Conservation (phyloP, 2,797 vertebrate genomes). For the Molossus alvarezi region DNA sequence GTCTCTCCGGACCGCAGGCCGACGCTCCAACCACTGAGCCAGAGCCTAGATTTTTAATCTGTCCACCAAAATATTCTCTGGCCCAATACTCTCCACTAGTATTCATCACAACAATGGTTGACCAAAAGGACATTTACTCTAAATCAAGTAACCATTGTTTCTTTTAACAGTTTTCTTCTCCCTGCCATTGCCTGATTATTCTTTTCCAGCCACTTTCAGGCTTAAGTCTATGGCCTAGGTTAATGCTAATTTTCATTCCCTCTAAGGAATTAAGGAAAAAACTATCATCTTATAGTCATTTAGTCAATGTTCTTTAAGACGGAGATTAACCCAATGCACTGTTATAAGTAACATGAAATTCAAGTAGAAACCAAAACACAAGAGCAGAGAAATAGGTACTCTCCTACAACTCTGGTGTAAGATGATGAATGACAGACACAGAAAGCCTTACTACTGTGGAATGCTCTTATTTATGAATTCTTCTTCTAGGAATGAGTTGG, state of each 20-base stretch:
- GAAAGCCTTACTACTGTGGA: not conserved
- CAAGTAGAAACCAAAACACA: slow-evolving; percentile 17
- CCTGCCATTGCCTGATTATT: not conserved
- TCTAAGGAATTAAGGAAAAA: slow-evolving; percentile 14
- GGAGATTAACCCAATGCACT: slow-evolving; percentile 54
- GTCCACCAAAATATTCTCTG: not conserved
- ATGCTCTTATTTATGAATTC: not conserved
- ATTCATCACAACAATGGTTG: slow-evolving; percentile 33
- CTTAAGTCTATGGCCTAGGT: not conserved
- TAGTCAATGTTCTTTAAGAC: slow-evolving; percentile 50
- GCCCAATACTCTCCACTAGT: not conserved
- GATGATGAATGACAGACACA: not conserved
- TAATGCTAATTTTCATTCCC: slow-evolving; percentile 9
- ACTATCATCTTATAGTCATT: slow-evolving; percentile 25
- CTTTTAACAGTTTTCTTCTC: slow-evolving; percentile 37
- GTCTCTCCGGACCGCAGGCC: too few relatives aligned
- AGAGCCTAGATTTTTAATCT: not conserved
- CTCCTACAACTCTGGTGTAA: not conserved
- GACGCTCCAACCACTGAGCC: too few relatives aligned
- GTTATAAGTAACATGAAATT: slow-evolving; percentile 34
- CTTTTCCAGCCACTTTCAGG: slow-evolving; percentile 5
- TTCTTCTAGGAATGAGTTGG: not conserved
- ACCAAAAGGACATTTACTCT: slow-evolving; percentile 29
- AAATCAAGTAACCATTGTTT: not conserved
- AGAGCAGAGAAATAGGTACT: not conserved